phyloP scores from a whole-genome alignment of 2,113 vertebrate species.

The Suricata suricatta region DNA sequence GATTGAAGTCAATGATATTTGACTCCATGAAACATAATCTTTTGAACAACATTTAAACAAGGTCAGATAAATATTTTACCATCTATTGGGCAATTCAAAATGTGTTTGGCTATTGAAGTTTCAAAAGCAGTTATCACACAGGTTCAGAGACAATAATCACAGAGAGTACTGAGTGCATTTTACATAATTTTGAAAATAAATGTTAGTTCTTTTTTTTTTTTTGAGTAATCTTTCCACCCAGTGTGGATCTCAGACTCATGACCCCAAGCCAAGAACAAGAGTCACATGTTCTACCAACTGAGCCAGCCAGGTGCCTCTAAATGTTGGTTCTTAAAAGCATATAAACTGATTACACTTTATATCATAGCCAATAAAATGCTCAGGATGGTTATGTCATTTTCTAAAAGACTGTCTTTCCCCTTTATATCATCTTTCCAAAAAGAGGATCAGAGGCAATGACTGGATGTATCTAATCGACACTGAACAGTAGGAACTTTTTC shows the following conservation, averaged over 20 bases:
- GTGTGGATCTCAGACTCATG: not conserved
- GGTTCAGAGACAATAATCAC: not conserved
- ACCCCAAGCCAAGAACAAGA: not conserved
- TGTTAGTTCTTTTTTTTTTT: not conserved
- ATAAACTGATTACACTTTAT: not conserved
- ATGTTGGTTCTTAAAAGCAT: not conserved
- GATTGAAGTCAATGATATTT: not conserved
- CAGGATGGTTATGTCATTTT: not conserved
- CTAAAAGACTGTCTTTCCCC: not conserved
- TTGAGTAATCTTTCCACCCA: not conserved
- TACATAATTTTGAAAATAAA: conserved; percentile 1
- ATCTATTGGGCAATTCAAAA: not conserved
- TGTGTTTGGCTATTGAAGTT: not conserved
- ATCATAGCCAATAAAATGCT: not conserved
- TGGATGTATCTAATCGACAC: not conserved
- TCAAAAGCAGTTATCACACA: not conserved
- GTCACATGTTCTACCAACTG: not conserved
- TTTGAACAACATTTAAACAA: not conserved
- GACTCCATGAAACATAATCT: not conserved
- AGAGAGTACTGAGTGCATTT: not conserved
- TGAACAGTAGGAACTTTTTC: not conserved
- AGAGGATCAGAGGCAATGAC: not conserved
- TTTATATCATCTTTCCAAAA: not conserved
- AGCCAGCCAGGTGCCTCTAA: not conserved
- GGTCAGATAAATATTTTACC: not conserved